Evolutionary conservation across 2,888 invertebrate species (phyloP), one percentile per base, ranked within the genome.

Genomic region (Apamea sordens): DNA sequence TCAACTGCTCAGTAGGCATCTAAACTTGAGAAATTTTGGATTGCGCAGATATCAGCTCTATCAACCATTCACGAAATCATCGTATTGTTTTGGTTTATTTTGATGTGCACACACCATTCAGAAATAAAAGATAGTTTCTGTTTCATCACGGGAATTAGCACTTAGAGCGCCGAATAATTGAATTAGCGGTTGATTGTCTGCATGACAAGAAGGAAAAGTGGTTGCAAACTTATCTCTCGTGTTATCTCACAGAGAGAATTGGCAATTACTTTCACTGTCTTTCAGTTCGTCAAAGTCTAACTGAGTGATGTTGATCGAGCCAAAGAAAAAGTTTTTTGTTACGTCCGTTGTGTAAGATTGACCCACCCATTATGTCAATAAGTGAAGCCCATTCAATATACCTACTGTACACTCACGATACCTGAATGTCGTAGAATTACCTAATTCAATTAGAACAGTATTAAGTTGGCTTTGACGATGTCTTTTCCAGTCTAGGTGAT

Each of bases 391-490:
- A 91, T 87, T 86, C 86, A 89, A 90, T 92, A 91, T 89, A 86
- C 81, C 76, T 85, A 76, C 68, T 77, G 70, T 75, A 73, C 65
- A 76, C 56, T 74, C 71, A 76, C 76, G 72, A 81, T 84, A 78
- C 71, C 77, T 77, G 77, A 91, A 91, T 92, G 91, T 91, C 92
- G 91, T 90, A 88, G 92, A 94, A 93, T 94, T 90, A 92, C 91
- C 90, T 96, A 96, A 96, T 96, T 95, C 84, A 95, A 96, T 96
- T 96, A 96, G 89, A 91, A 91, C 89, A 86, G 89, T 91, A 90
- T 90, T 89, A 91, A 80, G 82, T 89, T 91, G 93, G 93, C 94
- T 95, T 94, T 93, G 82, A 89, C 80, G 72, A 82, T 77, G 84
- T 73, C 77, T 88, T 89, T 53, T 59, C 47, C 89, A 89, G 91